Evolutionary conservation across 2,888 invertebrate species (phyloP), one percentile per base, ranked within the genome.

Genomic region (Sarcophaga carnaria): DNA sequence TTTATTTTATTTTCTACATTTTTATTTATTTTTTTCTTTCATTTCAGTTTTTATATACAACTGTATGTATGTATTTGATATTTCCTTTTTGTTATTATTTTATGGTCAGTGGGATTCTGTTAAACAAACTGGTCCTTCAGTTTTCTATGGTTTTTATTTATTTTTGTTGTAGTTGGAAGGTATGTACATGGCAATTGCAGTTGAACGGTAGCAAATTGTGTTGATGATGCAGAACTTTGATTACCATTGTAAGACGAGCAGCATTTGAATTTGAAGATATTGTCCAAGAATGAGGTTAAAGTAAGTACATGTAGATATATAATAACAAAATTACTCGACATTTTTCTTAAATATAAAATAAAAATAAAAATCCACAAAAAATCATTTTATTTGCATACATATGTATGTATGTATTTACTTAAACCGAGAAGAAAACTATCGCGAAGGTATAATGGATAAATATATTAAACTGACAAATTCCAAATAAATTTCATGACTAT

Each of bases 161-260:
- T 37, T 37, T 37, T 37, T 37, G 37, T 2, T 37, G 37, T 10
- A 37, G 37, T 37, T 37, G 37, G 8, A 37, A 37, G 37, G 37
- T 45, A 22, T 22, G 22, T 22, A 20, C 17, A 63, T 71, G 12
- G 14, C 70, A 47, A 25, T 70, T 64, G 37, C 11, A 17, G 66
- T 20, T 67, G 45, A 20, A 54, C 4, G 17, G 3, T 54, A 12
- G 54, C 12, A 54, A 17, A 77, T 54, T 64, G 11, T 72, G 70
- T 25, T 74, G 74, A 74, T 80, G 72, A 80, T 47, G 66, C 47
- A 59, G 80, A 66, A 74, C 74, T 64, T 66, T 64, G 22, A 80
- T 64, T 64, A 20, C 79, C 63, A 80, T 27, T 71, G 74, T 37
- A 45, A 71, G 45, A 11, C 10, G 63, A 59, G 10, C 47, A 45